Evolutionary conservation across 2,888 invertebrate genomes (phyloP).

Genomic region (Erpobdella octoculata): DNA sequence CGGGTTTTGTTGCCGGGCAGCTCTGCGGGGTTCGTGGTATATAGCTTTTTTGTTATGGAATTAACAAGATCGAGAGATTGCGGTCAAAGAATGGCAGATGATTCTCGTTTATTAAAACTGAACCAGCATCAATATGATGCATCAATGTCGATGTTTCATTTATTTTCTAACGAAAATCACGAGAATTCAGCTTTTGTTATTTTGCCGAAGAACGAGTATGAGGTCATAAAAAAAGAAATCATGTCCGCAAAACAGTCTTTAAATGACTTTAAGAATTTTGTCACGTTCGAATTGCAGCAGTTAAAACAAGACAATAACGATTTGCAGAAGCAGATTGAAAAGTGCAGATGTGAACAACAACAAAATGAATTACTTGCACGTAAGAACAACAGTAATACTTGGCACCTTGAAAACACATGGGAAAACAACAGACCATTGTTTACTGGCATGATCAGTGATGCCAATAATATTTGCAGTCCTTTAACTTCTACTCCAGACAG

Average conservation of each 20-base stretch:
- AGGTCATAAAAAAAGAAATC: conserved; percentile 23
- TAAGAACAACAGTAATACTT: conserved; percentile 11
- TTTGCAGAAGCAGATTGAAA: conserved; percentile 22
- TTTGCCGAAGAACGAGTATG: conserved; percentile 28
- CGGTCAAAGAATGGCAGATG: conserved; percentile 27
- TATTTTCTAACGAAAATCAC: conserved; percentile 25
- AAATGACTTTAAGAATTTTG: conserved; percentile 24
- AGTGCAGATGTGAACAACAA: conserved; percentile 25
- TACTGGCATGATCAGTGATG: conserved; percentile 15
- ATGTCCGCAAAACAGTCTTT: conserved; percentile 27
- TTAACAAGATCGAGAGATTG: conserved; percentile 17
- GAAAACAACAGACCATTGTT: conserved; percentile 16
- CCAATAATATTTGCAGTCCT: conserved; percentile 21
- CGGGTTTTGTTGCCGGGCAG: conserved; percentile 3
- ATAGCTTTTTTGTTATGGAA: conserved; percentile 22
- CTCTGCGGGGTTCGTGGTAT: not conserved
- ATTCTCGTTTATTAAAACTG: conserved; percentile 21
- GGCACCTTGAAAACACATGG: conserved; percentile 11
- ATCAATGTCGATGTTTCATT: conserved; percentile 23
- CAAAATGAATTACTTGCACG: conserved; percentile 15
- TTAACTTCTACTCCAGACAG: conserved; percentile 26
- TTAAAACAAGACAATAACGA: conserved; percentile 28
- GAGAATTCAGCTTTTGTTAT: conserved; percentile 26
- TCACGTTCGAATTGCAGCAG: conserved; percentile 27
- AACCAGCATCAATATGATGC: conserved; percentile 23